A percentile compares a stretch with the other conserved stretches of the same genome.
phyloP scores from a whole-genome alignment of 2,888 invertebrate genomes.

The Caenorhabditis japonica region DNA sequence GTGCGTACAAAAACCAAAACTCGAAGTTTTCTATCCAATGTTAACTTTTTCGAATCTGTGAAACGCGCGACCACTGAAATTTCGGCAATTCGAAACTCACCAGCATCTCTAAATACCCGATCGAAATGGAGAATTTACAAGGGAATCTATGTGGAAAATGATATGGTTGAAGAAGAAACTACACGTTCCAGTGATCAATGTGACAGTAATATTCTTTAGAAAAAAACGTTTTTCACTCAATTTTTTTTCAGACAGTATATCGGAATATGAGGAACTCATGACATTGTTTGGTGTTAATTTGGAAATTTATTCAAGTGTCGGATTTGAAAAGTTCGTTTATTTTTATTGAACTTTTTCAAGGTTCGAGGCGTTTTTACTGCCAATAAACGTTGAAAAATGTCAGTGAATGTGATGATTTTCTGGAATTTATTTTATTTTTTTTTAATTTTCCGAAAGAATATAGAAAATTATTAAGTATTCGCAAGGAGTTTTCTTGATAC shows the following conservation, averaged over 20 bases:
- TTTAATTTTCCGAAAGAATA: no score
- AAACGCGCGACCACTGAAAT: conserved; percentile 1
- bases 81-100: neutral
- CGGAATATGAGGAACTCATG: conserved; percentile 12
- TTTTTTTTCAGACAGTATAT: conserved; percentile 5
- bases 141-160: conserved; percentile 11
- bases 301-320: neutral
- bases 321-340: conserved; percentile 13
- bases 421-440: no score
- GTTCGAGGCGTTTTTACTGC: no score
- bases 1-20: no score
- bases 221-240: no score
- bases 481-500: no score
- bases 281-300: neutral
- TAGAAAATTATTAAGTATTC: no score
- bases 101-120: neutral
- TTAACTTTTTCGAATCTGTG: conserved; percentile 5
- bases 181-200: neutral
- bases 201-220: neutral
- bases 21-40: neutral
- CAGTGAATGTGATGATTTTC: no score
- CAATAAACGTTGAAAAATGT: no score
- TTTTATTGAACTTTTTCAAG: no score
- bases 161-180: neutral
- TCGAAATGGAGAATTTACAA: conserved; percentile 5